These are phyloP conservation scores for Engraulis encrasicolus DNA, from an alignment of 2,113 vertebrate species.

Conservation along the genomic window DNA sequence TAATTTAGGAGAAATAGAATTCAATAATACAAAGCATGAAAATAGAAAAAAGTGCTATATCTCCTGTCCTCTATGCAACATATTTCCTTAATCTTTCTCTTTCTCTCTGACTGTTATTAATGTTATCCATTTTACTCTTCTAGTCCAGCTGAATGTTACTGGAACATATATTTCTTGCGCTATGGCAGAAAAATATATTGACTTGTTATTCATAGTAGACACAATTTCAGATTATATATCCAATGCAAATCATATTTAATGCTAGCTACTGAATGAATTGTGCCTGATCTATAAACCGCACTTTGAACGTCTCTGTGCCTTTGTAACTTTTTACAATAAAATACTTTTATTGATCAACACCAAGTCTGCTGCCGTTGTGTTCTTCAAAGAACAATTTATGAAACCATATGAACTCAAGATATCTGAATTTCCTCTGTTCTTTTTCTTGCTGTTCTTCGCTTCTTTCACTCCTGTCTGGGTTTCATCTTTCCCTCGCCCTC, in stretches of 20 bases:
- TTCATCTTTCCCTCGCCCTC: background rate
- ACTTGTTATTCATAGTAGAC: background rate
- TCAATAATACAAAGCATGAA: background rate
- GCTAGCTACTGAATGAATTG: background rate
- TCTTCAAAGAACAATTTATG: background rate
- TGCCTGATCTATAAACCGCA: constrained; percentile 18
- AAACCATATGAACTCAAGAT: background rate
- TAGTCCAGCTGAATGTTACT: background rate
- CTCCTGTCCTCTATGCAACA: background rate
- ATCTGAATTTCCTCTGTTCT: background rate
- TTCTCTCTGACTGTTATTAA: background rate
- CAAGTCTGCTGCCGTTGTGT: background rate
- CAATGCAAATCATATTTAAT: background rate
- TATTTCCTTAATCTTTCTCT: background rate
- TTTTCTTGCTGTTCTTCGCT: background rate
- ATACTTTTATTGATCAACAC: constrained; percentile 4
- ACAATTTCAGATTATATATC: background rate
- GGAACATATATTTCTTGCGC: background rate
- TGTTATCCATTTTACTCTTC: background rate
- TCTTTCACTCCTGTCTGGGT: background rate
- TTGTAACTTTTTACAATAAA: constrained; percentile 65
- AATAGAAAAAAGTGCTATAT: background rate
- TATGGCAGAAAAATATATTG: background rate
- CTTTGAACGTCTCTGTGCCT: constrained; percentile 39
- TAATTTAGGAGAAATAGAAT: background rate